phyloP scores from a whole-genome alignment of 2,113 vertebrate species.

The Sigmodon hispidus region DNA sequence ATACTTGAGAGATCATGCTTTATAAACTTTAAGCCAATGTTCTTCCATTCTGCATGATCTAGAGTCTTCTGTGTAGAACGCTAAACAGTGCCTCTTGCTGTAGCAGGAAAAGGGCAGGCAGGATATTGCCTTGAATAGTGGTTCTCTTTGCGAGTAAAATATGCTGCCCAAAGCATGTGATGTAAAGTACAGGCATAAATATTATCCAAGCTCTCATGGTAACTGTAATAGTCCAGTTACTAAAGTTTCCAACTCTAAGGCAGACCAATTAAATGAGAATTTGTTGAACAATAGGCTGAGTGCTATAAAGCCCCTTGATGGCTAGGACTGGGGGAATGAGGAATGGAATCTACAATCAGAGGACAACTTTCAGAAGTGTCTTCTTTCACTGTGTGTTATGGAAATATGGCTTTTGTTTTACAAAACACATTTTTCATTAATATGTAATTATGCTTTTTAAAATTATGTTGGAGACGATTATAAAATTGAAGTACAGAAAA shows the following conservation, averaged over 20 bases:
- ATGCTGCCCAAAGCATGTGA: background rate
- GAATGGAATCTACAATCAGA: background rate
- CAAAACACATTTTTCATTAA: background rate
- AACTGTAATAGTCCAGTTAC: background rate
- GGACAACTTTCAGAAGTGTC: background rate
- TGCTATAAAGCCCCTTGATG: background rate
- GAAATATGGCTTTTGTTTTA: background rate
- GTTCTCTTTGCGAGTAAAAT: background rate
- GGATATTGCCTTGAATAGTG: background rate
- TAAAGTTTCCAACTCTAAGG: background rate
- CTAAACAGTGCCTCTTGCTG: background rate
- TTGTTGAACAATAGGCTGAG: background rate
- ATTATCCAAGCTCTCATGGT: background rate
- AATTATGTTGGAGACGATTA: background rate
- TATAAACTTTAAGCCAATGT: background rate
- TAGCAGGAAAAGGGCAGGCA: background rate
- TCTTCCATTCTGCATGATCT: background rate
- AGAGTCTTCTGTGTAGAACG: background rate
- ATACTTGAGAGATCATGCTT: background rate
- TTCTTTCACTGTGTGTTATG: too few species aligned
- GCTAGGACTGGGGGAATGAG: background rate
- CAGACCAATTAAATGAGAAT: background rate
- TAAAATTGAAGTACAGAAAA: constrained; percentile 23
- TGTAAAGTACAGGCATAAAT: background rate
- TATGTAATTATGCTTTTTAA: background rate